Evolutionary conservation across 2,888 invertebrate genomes (phyloP), one percentile per base, ranked within the genome.

Genomic region (Acleris holmiana): DNA sequence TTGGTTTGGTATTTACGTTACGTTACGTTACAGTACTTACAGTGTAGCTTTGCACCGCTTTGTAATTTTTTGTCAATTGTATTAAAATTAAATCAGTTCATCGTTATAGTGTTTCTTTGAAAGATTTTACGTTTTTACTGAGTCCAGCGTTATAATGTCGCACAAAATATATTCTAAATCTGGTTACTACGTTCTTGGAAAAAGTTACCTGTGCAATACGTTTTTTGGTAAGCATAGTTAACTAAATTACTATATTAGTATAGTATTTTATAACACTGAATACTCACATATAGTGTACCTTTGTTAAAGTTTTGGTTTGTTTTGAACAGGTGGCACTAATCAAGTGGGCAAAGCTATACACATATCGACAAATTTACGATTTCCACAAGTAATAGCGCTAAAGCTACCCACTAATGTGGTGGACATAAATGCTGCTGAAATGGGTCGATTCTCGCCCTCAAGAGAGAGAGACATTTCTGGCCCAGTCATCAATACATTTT

Each of bases 381-480:
- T 94, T 76, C 94, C 94, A 2, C 90, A 89, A 63, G 93, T 91
- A 3, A 93, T 89, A 13, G 71, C 86, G 41, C 75, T 95, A 41
- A 93, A 94, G 60, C 77, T 95, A 54, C 95, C 95, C 0, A 90
- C 88, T 29, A 95, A 94, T 79, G 89, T 94, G 4, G 88, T 93
- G 15, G 94, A 95, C 73, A 94, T 95, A 69, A 94, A 95, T 79
- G 90, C 94, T 54, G 89, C 94, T 15, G 95, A 95, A 84, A 93
- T 94, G 71, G 93, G 94, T 18, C 91, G 93, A 69, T 96, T 96
- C 76, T 95, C 95, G 0, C 95, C 94, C 2, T 89, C 93, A 67
- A 90, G 96, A 55, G 88, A 93, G 50, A 89, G 96, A 65, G 96
- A 96, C 75, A 93, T 95, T 23, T 91, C 94, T 0, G 94, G 94